Conservation (phyloP, 2,797 vertebrate species). For the Xiphophorus birchmanni region DNA sequence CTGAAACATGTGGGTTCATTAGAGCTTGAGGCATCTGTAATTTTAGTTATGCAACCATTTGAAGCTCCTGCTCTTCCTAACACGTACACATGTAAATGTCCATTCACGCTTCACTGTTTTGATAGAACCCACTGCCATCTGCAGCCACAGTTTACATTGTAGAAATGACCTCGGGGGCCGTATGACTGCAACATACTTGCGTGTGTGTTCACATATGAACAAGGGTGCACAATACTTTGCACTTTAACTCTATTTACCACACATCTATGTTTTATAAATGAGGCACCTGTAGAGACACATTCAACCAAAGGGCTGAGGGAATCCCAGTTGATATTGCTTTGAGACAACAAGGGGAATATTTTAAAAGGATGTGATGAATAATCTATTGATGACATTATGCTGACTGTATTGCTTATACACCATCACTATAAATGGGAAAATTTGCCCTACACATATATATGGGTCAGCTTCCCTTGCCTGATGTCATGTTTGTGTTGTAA, state of each 20-base stretch:
- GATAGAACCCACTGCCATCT: conserved; percentile 56
- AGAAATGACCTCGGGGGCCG: conserved; percentile 24
- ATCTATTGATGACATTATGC: conserved; percentile 47
- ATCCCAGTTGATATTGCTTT: conserved; percentile 21
- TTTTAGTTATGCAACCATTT: conserved; percentile 60
- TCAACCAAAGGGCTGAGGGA: conserved; percentile 20
- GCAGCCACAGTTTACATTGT: conserved; percentile 48
- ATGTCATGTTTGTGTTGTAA: conserved; percentile 38
- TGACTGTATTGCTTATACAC: conserved; percentile 15
- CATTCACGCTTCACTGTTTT: conserved; percentile 44
- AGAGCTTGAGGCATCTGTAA: conserved; percentile 56
- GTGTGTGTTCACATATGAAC: conserved; percentile 11
- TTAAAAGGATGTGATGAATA: conserved; percentile 48
- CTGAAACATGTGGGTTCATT: conserved; percentile 37
- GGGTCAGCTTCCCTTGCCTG: conserved; percentile 12
- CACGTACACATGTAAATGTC: conserved; percentile 17
- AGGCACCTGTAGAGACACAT: conserved; percentile 49
- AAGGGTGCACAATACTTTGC: background rate
- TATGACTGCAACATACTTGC: background rate
- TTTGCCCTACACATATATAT: background rate
- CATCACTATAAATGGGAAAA: conserved; percentile 15
- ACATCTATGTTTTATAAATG: conserved; percentile 58
- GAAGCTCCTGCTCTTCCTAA: conserved; percentile 29
- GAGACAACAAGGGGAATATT: conserved; percentile 22
- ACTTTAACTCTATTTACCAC: conserved; percentile 27